Evolutionary conservation across 2,888 invertebrate genomes (phyloP), one percentile per base, ranked within the genome.

Genomic region (Orthosia gothica): DNA sequence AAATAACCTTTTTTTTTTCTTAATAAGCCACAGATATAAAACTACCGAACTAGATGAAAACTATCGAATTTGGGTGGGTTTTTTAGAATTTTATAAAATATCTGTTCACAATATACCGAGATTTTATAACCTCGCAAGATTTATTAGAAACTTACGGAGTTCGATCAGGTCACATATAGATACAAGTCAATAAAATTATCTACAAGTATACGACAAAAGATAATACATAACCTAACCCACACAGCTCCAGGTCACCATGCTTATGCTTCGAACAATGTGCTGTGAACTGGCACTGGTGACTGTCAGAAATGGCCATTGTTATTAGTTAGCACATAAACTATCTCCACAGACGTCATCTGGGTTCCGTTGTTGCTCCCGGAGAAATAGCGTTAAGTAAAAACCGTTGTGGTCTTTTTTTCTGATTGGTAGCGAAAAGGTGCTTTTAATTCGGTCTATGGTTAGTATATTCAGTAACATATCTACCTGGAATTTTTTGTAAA

Each of bases 291-390:
- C 77, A 81, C 87, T 88, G 85, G 87, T 85, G 80, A 76, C 85
- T 87, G 87, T 82, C 89, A 90, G 89, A 89, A 88, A 89, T 89
- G 80, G 89, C 89, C 89, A 90, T 91, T 91, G 90, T 91, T 90
- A 89, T 89, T 90, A 88, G 91, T 91, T 91, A 89, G 83, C 87
- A 84, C 89, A 90, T 93, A 91, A 91, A 93, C 91, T 90, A 87
- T 90, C 88, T 85, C 78, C 77, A 88, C 89, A 87, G 88, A 82
- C 82, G 79, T 89, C 86, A 88, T 84, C 78, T 65, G 75, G 80
- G 85, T 87, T 81, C 79, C 85, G 84, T 84, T 84, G 73, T 63
- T 55, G 40, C 55, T 45, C 11, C 12, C 57, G 18, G 47, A 45
- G 55, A 55, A 40, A 32, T 15, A 50, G 47, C n/a, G 49, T 57